Evolutionary conservation across 2,888 invertebrate species (phyloP).

Genomic region (Priocnemis perturbator): DNA sequence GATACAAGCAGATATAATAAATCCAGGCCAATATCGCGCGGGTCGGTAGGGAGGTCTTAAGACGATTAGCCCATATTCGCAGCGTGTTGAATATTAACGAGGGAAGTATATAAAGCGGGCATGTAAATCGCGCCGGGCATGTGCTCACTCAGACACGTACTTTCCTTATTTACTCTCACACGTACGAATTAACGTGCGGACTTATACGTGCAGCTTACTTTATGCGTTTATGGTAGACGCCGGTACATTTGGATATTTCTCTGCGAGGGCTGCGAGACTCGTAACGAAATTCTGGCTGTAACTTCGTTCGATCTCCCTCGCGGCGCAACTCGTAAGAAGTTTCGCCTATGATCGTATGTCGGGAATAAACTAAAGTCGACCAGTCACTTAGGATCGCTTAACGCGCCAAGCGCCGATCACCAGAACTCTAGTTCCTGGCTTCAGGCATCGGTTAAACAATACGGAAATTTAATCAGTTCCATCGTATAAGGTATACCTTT

Average conservation of each 20-base stretch:
- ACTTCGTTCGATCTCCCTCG: constrained; percentile 35
- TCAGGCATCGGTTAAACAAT: too few relatives aligned
- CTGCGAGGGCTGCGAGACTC: constrained; percentile 67
- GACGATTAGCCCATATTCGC: constrained; percentile 50
- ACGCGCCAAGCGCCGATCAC: neutral
- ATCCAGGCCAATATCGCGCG: constrained; percentile 8
- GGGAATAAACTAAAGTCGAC: constrained; percentile 48
- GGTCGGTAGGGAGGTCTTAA: constrained; percentile 11
- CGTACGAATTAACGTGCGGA: constrained; percentile 45
- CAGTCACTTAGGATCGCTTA: constrained; percentile 18
- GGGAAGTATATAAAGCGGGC: constrained; percentile 15
- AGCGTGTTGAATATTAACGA: constrained; percentile 46
- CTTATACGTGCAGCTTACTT: constrained; percentile 46
- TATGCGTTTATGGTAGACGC: constrained; percentile 43
- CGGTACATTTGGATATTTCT: constrained; percentile 44
- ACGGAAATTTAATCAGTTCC: too few relatives aligned
- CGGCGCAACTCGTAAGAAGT: constrained; percentile 38
- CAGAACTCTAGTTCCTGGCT: neutral
- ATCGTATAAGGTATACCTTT: too few relatives aligned
- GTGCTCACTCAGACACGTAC: constrained; percentile 18
- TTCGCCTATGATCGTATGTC: constrained; percentile 44
- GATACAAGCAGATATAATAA: constrained; percentile 11
- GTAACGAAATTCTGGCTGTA: constrained; percentile 67
- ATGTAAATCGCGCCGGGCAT: constrained; percentile 20
- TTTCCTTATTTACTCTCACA: constrained; percentile 6